phyloP scores from a whole-genome alignment of 2,113 vertebrate genomes.

The Chaetodon trifascialis region DNA sequence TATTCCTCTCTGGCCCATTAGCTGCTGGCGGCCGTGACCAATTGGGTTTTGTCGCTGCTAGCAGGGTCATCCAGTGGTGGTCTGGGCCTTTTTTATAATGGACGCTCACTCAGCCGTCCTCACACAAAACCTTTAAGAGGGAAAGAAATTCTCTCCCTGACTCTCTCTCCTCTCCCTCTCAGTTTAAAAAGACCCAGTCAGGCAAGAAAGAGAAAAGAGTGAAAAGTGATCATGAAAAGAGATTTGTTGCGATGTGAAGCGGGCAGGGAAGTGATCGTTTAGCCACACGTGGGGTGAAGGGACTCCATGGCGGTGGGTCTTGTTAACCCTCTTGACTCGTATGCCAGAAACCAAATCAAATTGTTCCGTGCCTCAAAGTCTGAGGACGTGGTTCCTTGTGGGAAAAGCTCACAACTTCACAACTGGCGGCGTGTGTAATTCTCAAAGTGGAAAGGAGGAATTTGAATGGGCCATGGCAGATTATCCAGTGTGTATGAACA shows the following conservation, averaged over 20 bases:
- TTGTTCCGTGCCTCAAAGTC: slow-evolving; percentile 59
- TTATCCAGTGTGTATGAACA: slow-evolving; percentile 54
- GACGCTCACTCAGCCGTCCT: slow-evolving; percentile 80
- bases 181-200: slow-evolving; percentile 85
- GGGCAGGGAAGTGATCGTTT: slow-evolving; percentile 78
- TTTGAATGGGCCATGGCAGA: slow-evolving; percentile 59
- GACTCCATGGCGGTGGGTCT: slow-evolving; percentile 67
- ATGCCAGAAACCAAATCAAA: slow-evolving; percentile 68
- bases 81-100: slow-evolving; percentile 80
- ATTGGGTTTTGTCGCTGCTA: slow-evolving; percentile 96
- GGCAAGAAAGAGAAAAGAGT: slow-evolving; percentile 82
- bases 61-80: slow-evolving; percentile 96
- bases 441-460: slow-evolving; percentile 65
- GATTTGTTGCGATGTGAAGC: slow-evolving; percentile 75
- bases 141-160: slow-evolving; percentile 68
- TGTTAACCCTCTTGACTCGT: slow-evolving; percentile 72
- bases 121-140: slow-evolving; percentile 79
- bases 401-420: slow-evolving; percentile 57
- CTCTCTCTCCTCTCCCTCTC: slow-evolving; percentile 84
- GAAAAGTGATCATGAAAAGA: slow-evolving; percentile 82
- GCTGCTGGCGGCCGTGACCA: slow-evolving; percentile 99
- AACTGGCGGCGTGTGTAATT: slow-evolving; percentile 61
- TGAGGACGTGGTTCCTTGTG: slow-evolving; percentile 53
- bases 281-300: slow-evolving; percentile 76
- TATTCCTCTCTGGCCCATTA: slow-evolving; percentile 97